A percentile compares a stretch with the other conserved stretches of the same genome.
Evolutionary conservation across 2,797 vertebrate genomes (phyloP).

Genomic region (Sebastes baramenuke): DNA sequence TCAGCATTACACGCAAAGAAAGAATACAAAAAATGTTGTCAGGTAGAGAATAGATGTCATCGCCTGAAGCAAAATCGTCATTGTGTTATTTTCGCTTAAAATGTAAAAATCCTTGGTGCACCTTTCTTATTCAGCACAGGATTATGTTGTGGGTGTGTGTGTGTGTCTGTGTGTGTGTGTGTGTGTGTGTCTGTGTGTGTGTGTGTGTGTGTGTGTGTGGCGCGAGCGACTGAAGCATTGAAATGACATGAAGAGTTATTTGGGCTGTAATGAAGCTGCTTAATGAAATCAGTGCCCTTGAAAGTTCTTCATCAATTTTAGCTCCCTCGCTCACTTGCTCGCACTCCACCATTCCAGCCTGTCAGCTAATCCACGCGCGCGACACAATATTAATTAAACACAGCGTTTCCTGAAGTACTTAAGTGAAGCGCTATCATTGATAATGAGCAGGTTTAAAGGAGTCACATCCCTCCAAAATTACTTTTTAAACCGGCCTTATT

Average conservation of each 20-base stretch:
- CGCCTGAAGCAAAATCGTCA: constrained; percentile 27
- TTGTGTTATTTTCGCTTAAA: constrained; percentile 38
- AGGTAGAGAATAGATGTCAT: constrained; percentile 14
- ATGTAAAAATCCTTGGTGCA: constrained; percentile 30
- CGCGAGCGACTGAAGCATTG: constrained; percentile 65
- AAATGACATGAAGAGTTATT: constrained; percentile 89
- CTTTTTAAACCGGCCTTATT: constrained; percentile 94
- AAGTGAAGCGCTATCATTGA: constrained; percentile 89
- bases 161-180: no score
- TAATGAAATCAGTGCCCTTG: constrained; percentile 94
- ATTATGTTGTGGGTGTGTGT: constrained; percentile 24
- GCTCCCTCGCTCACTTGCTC: constrained; percentile 74
- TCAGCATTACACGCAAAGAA: background rate
- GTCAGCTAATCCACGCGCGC: constrained; percentile 87
- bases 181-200: constrained; percentile 3
- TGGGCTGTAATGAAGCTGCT: constrained; percentile 87
- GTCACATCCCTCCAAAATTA: constrained; percentile 91
- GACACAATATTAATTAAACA: constrained; percentile 91
- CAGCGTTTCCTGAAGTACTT: constrained; percentile 89
- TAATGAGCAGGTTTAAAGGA: constrained; percentile 93
- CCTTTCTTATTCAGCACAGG: constrained; percentile 7
- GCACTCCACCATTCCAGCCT: constrained; percentile 76
- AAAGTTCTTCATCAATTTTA: constrained; percentile 92
- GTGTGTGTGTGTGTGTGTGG: constrained; percentile 38
- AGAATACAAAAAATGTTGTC: constrained; percentile 15